Evolutionary conservation across 92 coral and sea anemone species (phyloP).

Genomic region (Umimayanthus kanabou): DNA sequence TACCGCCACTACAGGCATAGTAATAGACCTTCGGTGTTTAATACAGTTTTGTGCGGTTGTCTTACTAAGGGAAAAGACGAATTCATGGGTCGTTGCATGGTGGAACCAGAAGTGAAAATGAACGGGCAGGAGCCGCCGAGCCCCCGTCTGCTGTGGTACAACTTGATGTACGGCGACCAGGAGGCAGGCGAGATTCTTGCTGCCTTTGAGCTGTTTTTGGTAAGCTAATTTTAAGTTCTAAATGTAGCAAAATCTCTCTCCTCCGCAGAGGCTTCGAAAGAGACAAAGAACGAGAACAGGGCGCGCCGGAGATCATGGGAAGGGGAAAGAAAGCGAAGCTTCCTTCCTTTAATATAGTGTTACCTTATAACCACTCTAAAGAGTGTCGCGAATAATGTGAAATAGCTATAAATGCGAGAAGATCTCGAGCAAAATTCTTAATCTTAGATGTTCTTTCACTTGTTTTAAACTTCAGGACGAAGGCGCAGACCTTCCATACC

Average conservation of each 20-base stretch:
- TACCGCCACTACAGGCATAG: too few species aligned
- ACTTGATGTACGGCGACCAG: constrained; percentile 59
- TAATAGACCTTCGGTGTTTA: too few species aligned
- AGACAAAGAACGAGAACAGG: too few species aligned
- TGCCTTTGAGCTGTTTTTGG: constrained; percentile 94
- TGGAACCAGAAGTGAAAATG: constrained; percentile 76
- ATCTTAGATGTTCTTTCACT: not conserved
- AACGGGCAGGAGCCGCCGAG: constrained; percentile 76
- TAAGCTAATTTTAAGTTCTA: constrained; percentile 38
- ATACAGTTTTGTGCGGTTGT: not conserved
- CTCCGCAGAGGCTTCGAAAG: too few species aligned
- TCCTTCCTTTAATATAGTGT: too few species aligned
- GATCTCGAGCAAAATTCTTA: too few species aligned
- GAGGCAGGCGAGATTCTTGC: constrained; percentile 93
- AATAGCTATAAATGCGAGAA: not conserved
- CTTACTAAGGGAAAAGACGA: constrained; percentile 83
- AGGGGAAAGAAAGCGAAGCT: too few species aligned
- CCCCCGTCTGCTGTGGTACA: constrained; percentile 81
- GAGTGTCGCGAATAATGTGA: not conserved
- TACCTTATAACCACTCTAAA: too few species aligned
- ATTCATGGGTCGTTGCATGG: constrained; percentile 88
- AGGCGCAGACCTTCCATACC: constrained; percentile 90
- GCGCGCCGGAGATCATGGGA: too few species aligned
- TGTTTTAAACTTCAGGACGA: constrained; percentile 68
- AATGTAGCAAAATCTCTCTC: too few species aligned